phyloP scores from a whole-genome alignment of 2,797 vertebrate species.

The Diplodus sargus region DNA sequence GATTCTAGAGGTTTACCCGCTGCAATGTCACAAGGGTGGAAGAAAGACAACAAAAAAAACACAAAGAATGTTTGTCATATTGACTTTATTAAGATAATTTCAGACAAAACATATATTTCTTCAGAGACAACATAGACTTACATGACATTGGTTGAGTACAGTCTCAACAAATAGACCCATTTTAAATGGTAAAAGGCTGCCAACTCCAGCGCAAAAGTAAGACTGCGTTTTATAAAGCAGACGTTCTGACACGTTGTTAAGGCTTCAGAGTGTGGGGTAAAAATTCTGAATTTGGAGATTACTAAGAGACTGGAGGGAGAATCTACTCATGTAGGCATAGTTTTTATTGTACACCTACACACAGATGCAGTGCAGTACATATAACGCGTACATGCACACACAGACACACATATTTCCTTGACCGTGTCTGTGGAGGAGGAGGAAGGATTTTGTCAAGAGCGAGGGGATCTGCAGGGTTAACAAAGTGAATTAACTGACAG shows the following conservation, averaged over 20 bases:
- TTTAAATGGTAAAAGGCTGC: conserved; percentile 48
- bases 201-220: conserved; percentile 28
- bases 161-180: conserved; percentile 47
- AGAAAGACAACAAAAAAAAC: conserved; percentile 12
- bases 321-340: neutral
- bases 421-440: conserved; percentile 37
- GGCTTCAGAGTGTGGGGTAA: conserved; percentile 18
- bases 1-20: neutral
- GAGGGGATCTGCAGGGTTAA: conserved; percentile 59
- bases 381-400: neutral
- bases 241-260: conserved; percentile 47
- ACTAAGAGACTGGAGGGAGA: conserved; percentile 24
- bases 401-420: conserved; percentile 20
- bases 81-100: conserved; percentile 78
- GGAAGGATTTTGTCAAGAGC: conserved; percentile 50
- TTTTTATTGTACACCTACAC: conserved; percentile 30
- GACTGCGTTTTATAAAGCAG: conserved; percentile 48
- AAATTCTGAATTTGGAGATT: conserved; percentile 35
- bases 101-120: conserved; percentile 62
- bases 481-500: conserved; percentile 70
- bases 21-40: neutral
- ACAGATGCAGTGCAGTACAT: neutral
- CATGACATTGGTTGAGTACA: conserved; percentile 43
- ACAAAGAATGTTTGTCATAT: conserved; percentile 43
- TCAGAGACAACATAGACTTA: conserved; percentile 55